Percentiles rank a stretch among this genome's conserved stretches.
Conservation (phyloP, 2,113 vertebrate genomes). For the Cochlearius cochlearius region DNA sequence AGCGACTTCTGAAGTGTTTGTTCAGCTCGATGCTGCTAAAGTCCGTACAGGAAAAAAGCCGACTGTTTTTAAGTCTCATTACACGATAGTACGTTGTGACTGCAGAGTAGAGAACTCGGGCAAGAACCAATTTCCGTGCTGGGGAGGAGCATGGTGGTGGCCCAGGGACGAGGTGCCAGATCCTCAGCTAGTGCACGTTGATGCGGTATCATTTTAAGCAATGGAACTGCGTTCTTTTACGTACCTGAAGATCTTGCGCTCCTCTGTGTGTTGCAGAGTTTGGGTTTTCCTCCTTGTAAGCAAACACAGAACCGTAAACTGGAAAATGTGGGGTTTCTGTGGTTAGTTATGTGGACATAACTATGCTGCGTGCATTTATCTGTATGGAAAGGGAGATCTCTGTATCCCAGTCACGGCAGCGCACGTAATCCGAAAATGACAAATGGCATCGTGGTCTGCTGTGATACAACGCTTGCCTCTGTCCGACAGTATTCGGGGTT, state of each 20-base stretch:
- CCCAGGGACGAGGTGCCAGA: background rate
- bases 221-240: background rate
- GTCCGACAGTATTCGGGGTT: slow-evolving; percentile 9
- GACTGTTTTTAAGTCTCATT: background rate
- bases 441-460: background rate
- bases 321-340: background rate
- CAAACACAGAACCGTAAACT: background rate
- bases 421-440: background rate
- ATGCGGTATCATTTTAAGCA: background rate
- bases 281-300: background rate
- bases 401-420: background rate
- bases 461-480: background rate
- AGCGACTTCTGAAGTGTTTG: background rate
- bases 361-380: background rate
- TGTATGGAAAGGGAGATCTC: background rate
- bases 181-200: background rate
- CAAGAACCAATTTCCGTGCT: background rate
- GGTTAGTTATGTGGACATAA: background rate
- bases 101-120: background rate
- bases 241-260: slow-evolving; percentile 6
- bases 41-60: background rate
- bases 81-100: background rate
- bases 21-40: slow-evolving; percentile 9
- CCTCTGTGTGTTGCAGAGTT: background rate
- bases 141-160: background rate